Percentiles rank a stretch among this genome's conserved stretches.
Evolutionary conservation across 2,888 invertebrate genomes (phyloP).

Genomic region (Odontomyia ornata): DNA sequence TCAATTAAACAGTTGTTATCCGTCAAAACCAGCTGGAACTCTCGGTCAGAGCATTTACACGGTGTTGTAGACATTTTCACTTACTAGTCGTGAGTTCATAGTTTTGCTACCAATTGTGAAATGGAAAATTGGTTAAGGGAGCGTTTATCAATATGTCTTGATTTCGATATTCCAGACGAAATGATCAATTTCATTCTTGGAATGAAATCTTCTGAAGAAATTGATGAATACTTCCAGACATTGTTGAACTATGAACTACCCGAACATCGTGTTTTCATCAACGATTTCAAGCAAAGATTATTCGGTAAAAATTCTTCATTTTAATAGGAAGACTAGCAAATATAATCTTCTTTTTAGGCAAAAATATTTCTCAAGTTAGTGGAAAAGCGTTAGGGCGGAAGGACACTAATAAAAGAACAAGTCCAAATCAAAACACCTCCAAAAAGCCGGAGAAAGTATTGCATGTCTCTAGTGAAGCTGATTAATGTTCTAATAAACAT

Average conservation of each 20-base stretch:
- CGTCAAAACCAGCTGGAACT: too few species aligned
- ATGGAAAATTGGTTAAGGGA: constrained; percentile 76
- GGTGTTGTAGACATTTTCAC: background rate
- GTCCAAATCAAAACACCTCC: background rate
- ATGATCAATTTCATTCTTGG: constrained; percentile 78
- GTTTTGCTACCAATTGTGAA: constrained; percentile 36
- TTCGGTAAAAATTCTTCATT: constrained; percentile 60
- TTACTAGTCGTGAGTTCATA: background rate
- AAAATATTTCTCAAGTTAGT: background rate
- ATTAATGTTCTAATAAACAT: too few species aligned
- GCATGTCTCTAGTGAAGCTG: too few species aligned
- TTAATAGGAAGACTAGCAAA: background rate
- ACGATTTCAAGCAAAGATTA: constrained; percentile 68
- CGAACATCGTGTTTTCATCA: constrained; percentile 73
- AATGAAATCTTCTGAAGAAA: constrained; percentile 75
- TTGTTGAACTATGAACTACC: constrained; percentile 74
- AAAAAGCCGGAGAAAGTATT: constrained; percentile 4
- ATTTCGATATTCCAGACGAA: constrained; percentile 75
- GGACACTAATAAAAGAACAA: background rate
- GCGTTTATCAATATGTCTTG: constrained; percentile 72
- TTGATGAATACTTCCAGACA: constrained; percentile 81
- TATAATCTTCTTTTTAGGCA: background rate
- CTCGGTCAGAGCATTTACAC: too few species aligned
- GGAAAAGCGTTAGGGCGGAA: background rate
- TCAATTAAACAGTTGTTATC: too few species aligned